Evolutionary conservation across 2,113 vertebrate species (phyloP).

Genomic region (Gopherus evgoodei): DNA sequence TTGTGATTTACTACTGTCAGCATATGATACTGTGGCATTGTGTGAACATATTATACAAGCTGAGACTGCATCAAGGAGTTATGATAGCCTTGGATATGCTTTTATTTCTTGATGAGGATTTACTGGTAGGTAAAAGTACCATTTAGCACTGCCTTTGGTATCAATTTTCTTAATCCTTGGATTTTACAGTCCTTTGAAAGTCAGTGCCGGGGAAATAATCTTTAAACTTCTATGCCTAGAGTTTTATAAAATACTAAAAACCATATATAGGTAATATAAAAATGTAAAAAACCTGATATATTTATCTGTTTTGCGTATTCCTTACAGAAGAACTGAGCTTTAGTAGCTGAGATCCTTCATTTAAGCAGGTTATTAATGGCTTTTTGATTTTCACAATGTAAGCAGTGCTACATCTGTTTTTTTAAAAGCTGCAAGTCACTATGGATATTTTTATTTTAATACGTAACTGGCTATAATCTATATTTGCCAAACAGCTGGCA

Average conservation of each 20-base stretch:
- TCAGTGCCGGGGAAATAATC: conserved; percentile 50
- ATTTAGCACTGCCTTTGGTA: conserved; percentile 38
- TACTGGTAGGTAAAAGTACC: conserved; percentile 25
- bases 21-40: neutral
- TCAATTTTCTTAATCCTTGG: conserved; percentile 63
- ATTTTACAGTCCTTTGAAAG: conserved; percentile 67
- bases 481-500: conserved; percentile 54
- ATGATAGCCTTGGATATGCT: conserved; percentile 32
- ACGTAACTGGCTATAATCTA: conserved; percentile 47
- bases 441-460: conserved; percentile 63
- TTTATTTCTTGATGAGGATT: conserved; percentile 1
- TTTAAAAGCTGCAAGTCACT: conserved; percentile 44
- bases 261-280: neutral
- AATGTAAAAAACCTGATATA: neutral
- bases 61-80: conserved; percentile 30
- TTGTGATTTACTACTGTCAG: conserved; percentile 44
- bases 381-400: conserved; percentile 24
- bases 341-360: neutral
- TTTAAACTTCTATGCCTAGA: conserved; percentile 45
- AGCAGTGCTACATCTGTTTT: conserved; percentile 45
- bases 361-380: conserved; percentile 19
- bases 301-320: conserved; percentile 7
- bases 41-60: neutral
- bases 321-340: neutral
- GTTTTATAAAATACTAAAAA: conserved; percentile 35